A percentile compares a stretch with the other conserved stretches of the same genome.
These are phyloP conservation scores for Podarcis lilfordi DNA, from an alignment of 2,797 vertebrate genomes.

Conservation along the genomic window DNA sequence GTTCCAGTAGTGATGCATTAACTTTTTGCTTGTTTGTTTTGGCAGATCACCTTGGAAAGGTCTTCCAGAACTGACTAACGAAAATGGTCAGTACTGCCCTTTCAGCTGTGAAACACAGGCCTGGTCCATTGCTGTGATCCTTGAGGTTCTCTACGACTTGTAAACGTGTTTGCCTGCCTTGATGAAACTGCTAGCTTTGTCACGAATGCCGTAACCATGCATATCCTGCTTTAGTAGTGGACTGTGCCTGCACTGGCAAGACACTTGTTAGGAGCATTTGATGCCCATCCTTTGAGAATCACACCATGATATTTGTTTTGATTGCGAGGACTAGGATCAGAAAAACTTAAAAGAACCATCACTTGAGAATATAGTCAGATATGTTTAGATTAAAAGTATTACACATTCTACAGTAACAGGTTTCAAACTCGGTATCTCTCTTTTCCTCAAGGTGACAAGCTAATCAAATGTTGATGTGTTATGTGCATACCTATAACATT, in stretches of 20 bases:
- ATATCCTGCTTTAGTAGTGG: slow-evolving; percentile 44
- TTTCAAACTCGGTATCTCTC: slow-evolving; percentile 39
- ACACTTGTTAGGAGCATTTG: background rate
- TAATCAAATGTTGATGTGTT: background rate
- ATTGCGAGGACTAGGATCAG: slow-evolving; percentile 37
- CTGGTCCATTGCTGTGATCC: slow-evolving; percentile 89
- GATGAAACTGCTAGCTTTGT: slow-evolving; percentile 44
- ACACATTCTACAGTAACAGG: slow-evolving; percentile 17
- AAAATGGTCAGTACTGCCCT: slow-evolving; percentile 90
- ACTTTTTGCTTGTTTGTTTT: slow-evolving; percentile 14
- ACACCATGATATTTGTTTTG: slow-evolving; percentile 28
- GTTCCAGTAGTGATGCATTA: background rate
- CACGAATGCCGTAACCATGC: slow-evolving; percentile 50
- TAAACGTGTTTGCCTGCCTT: slow-evolving; percentile 66
- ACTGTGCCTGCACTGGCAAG: slow-evolving; percentile 20
- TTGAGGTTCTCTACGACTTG: slow-evolving; percentile 92
- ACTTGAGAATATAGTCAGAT: slow-evolving; percentile 53
- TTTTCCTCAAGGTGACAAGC: background rate
- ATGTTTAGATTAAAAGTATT: slow-evolving; percentile 26
- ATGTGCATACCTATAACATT: background rate
- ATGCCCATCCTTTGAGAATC: slow-evolving; percentile 43
- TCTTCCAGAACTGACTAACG: slow-evolving; percentile 95
- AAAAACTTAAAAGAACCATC: slow-evolving; percentile 36
- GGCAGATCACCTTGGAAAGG: slow-evolving; percentile 95
- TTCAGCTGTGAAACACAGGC: slow-evolving; percentile 98